Evolutionary conservation across 1,140 invertebrate genomes (phyloP).

Genomic region (Andrena cerasifolii): DNA sequence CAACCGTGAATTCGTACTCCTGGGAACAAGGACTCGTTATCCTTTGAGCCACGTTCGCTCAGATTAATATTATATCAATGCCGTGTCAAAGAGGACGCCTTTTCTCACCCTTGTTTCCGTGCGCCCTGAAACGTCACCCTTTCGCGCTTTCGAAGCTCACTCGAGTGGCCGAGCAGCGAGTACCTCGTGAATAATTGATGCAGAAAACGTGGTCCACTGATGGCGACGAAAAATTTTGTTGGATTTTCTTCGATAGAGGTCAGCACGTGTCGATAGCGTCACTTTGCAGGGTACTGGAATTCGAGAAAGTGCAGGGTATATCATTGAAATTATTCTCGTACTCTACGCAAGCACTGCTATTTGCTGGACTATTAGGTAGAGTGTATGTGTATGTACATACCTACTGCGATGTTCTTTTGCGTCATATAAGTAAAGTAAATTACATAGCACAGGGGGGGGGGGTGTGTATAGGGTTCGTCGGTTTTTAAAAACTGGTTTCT

Average conservation of each 20-base stretch:
- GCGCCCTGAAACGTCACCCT: conserved; percentile 33
- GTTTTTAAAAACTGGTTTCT: too few species aligned
- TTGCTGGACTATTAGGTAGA: too few species aligned
- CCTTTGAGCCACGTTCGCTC: conserved; percentile 72
- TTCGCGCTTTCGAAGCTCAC: conserved; percentile 48
- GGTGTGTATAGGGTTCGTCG: too few species aligned
- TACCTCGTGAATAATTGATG: conserved; percentile 60
- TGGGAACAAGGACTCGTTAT: conserved; percentile 70
- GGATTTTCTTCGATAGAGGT: not conserved
- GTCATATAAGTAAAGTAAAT: too few species aligned
- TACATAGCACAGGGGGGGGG: too few species aligned
- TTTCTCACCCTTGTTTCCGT: conserved; percentile 24
- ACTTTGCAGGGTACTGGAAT: too few species aligned
- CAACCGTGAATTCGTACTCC: conserved; percentile 45
- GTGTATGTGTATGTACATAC: too few species aligned
- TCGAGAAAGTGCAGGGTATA: not conserved
- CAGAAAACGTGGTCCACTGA: conserved; percentile 20
- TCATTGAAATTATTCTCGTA: too few species aligned
- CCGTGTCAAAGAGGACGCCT: conserved; percentile 66
- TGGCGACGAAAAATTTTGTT: conserved; percentile 13
- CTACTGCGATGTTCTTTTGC: too few species aligned
- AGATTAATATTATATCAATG: conserved; percentile 75
- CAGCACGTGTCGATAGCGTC: not conserved
- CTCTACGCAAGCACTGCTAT: too few species aligned
- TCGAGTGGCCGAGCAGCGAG: conserved; percentile 47